These are phyloP conservation scores for Cryptoblepharus egeriae DNA, from an alignment of 2,797 vertebrate genomes.

Conservation along the genomic window DNA sequence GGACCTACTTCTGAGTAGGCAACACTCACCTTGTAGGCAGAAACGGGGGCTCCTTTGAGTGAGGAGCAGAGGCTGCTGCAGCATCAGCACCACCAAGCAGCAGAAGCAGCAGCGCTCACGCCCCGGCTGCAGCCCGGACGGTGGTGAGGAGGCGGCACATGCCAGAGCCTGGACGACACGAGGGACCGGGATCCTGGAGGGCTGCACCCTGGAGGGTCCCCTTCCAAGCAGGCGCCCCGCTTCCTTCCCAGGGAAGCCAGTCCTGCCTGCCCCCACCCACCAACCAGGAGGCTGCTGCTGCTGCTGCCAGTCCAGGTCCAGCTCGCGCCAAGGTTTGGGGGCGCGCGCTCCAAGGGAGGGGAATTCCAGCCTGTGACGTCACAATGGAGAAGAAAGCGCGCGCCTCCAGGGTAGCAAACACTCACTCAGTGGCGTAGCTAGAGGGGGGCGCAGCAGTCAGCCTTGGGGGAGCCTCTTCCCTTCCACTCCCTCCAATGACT, in stretches of 20 bases:
- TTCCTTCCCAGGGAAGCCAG: no score
- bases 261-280: no score
- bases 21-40: not conserved
- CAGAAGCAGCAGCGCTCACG: not conserved
- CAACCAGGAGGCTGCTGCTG: no score
- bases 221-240: not conserved
- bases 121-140: not conserved
- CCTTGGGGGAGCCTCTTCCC: no score
- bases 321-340: no score
- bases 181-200: no score
- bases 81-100: not conserved
- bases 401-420: no score
- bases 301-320: not conserved
- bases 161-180: not conserved
- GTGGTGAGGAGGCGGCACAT: conserved; percentile 13
- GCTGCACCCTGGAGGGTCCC: not conserved
- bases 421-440: no score
- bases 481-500: no score
- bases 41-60: not conserved
- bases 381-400: not conserved
- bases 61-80: not conserved
- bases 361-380: conserved; percentile 42
- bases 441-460: no score
- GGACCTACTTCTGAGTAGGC: no score
- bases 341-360: conserved; percentile 1